Base-by-base conservation (phyloP, 2,888 invertebrate species). In the Entomobrya multifasciata region DNA sequence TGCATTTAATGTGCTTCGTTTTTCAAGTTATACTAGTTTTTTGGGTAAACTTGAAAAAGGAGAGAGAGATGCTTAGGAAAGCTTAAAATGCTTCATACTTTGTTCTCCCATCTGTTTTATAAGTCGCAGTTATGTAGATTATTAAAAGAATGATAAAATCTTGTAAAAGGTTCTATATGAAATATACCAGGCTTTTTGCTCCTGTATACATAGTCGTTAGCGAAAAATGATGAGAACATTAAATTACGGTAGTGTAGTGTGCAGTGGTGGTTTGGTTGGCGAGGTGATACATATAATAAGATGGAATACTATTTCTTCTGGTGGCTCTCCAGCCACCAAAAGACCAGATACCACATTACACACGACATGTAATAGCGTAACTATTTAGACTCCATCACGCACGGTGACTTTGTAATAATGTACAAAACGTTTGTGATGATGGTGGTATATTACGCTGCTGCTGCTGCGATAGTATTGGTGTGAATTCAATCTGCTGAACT, bases 1-100 rank as follows among this genome's bases (percentile, higher is more conserved):
- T 83, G 82, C 82, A 76, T 60, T 83, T 76, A 83, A 74, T 76
- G n/a, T n/a, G 41, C n/a, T 76, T 15, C 41, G 5, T 30, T 57
- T 27, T 49, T 62, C 76, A 67, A 80, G 70, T 80, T 72, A 47
- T 44, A 22, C 44, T 47, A 47, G 25, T 25, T 47, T 11, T 22
- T 1, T 13, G 22, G 22, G 15, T 15, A n/a, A 49, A 11, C 5
- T 49, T 13, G 49, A 49, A 49, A 49, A n/a, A 3, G 36, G 36
- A 36, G 36, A 36, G 13, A 10, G 13, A 49, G 15, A 49, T 49
- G 49, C 49, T 49, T 36, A 36, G 8, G 36, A 36, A 8, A 36
- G n/a, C n/a, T n/a, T n/a, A n/a, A n/a, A n/a, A n/a, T n/a, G n/a
- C n/a, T n/a, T n/a, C n/a, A n/a, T n/a, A n/a, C n/a, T n/a, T n/a